Base-by-base conservation (phyloP, 2,113 vertebrate species). In the Sminthopsis crassicaudata region DNA sequence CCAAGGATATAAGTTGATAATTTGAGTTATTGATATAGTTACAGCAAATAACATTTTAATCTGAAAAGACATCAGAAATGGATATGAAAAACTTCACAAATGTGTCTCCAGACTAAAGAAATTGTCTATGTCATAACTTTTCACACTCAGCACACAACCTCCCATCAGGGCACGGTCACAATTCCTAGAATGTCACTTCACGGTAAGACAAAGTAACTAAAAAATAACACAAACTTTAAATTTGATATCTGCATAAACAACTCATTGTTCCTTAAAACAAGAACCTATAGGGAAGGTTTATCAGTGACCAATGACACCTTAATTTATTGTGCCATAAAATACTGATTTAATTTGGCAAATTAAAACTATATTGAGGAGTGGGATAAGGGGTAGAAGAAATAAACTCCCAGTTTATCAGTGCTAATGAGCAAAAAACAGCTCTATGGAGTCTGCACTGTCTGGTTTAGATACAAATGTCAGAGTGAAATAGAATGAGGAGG, bases 21-120 rank as follows among this genome's bases (percentile, higher is more conserved):
- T 6, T 25, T 54, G 91, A 4, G 3, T 91, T 46, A 91, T 0
- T 46, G 9, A 91, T 53, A 94, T 50, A 89, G 92, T 22, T 42
- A 84, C 2, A 7, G n/a, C 19, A 42, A 42, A 84, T 42, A 23
- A 42, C 19, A 30, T 8, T 88, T 93, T 36, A 94, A 88, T 36
- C n/a, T 84, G 36, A 84, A 84, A 84, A 30, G 90, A 96, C 27
- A 94, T 46, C 36, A 51, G 36, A 88, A 93, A 53, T 55, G 24
- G 42, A 91, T 53, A 90, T 11, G 42, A 89, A n/a, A 60, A 91
- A 92, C 0, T 27, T 50, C 46, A 76, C 27, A 93, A 94, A 95
- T 25, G 24, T 53, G 12, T 30, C n/a, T 42, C 22, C n/a, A 84
- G 60, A 14, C 16, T 76, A n/a, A 5, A 76, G 36, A 76, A 84